A percentile compares a stretch with the other conserved stretches of the same genome.
These are phyloP conservation scores for Chironomus riparius DNA, from an alignment of 2,888 invertebrate species.

Conservation along the genomic window DNA sequence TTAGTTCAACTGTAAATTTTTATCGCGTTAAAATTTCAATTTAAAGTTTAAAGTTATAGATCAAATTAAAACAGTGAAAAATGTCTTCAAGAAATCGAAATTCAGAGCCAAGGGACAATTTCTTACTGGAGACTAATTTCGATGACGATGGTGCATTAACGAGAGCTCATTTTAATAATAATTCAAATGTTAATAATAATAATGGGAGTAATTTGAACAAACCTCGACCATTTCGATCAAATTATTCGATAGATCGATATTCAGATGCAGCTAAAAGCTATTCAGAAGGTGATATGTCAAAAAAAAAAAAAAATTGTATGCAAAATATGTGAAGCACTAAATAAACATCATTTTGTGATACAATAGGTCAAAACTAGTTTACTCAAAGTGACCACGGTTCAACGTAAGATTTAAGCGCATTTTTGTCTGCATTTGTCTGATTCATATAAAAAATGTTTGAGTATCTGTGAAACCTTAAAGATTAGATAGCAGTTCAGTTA, in stretches of 20 bases:
- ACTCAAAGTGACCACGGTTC: no score
- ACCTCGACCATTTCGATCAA: conserved; percentile 35
- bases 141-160: conserved; percentile 41
- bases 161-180: conserved; percentile 38
- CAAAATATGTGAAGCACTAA: neutral
- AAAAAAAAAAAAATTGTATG: neutral
- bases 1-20: neutral
- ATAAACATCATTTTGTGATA: neutral
- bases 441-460: no score
- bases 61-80: neutral
- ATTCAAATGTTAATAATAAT: conserved; percentile 32
- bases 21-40: neutral
- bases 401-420: no score
- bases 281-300: conserved; percentile 2
- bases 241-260: conserved; percentile 41
- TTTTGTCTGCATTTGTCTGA: no score
- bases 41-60: neutral
- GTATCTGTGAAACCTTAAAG: no score
- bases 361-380: no score
- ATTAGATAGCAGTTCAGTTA: no score
- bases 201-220: conserved; percentile 29
- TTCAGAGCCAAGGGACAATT: conserved; percentile 41
- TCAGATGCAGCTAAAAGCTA: conserved; percentile 33
- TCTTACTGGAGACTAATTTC: conserved; percentile 43
- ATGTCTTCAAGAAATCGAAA: conserved; percentile 27